phyloP scores from a whole-genome alignment of 1,140 invertebrate genomes.

The Sipha flava region DNA sequence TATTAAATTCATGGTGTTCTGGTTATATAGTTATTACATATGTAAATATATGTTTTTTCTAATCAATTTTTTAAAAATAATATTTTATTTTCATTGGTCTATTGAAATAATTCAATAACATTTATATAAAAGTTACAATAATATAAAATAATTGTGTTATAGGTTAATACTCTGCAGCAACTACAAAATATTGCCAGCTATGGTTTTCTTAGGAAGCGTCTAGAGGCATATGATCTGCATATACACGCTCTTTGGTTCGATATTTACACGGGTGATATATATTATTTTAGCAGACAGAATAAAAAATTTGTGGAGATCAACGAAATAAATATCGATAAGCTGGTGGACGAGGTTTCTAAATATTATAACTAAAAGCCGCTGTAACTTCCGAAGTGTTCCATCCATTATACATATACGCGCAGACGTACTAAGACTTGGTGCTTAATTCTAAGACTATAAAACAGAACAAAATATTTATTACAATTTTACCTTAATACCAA shows the following conservation, averaged over 20 bases:
- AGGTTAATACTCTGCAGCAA: constrained; percentile 90
- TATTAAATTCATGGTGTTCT: too few relatives aligned
- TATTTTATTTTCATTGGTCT: too few relatives aligned
- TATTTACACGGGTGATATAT: constrained; percentile 92
- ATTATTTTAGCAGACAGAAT: constrained; percentile 77
- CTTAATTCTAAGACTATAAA: not conserved
- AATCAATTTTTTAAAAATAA: too few relatives aligned
- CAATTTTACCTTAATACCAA: not conserved
- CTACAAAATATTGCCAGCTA: constrained; percentile 91
- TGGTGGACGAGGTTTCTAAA: constrained; percentile 65
- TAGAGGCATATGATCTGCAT: constrained; percentile 73
- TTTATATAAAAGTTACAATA: too few relatives aligned
- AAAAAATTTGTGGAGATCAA: constrained; percentile 78
- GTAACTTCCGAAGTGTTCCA: not conserved
- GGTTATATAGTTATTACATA: too few relatives aligned
- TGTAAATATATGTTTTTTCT: too few relatives aligned
- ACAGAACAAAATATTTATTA: not conserved
- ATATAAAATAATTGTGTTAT: constrained; percentile 39
- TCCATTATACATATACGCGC: too few relatives aligned
- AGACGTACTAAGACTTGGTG: not conserved
- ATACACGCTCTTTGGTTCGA: constrained; percentile 95
- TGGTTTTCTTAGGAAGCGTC: constrained; percentile 75
- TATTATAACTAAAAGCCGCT: constrained; percentile 59
- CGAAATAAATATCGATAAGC: constrained; percentile 63
- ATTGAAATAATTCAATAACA: too few relatives aligned